A percentile compares a stretch with the other conserved stretches of the same genome.
Conservation (phyloP, 1,140 invertebrate genomes). For the Aphaenogaster ashmeadi region DNA sequence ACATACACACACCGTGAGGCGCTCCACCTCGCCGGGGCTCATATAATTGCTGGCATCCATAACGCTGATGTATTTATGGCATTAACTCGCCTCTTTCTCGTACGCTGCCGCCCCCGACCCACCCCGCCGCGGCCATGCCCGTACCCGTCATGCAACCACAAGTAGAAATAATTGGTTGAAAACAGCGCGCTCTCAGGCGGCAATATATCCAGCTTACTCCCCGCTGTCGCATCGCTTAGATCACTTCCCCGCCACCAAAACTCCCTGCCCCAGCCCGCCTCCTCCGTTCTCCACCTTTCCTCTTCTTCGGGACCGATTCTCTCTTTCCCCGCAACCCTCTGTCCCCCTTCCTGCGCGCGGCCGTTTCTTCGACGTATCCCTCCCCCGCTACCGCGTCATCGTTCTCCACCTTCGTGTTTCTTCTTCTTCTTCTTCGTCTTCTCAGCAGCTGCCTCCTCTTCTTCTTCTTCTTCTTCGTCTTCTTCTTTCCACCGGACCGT, state of each 20-base stretch:
- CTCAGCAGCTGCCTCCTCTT: conserved; percentile 35
- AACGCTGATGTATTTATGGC: conserved; percentile 87
- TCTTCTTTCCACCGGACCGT: conserved; percentile 29
- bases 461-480: conserved; percentile 32
- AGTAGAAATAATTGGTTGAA: conserved; percentile 87
- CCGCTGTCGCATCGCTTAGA: conserved; percentile 86
- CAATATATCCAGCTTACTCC: conserved; percentile 87
- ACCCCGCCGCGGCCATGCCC: conserved; percentile 76
- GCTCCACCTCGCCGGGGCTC: conserved; percentile 85
- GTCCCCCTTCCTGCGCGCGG: conserved; percentile 52
- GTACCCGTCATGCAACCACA: conserved; percentile 85
- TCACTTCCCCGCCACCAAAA: conserved; percentile 84
- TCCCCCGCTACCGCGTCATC: conserved; percentile 44
- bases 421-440: conserved; percentile 43
- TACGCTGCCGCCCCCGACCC: conserved; percentile 78
- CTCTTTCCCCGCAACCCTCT: conserved; percentile 37
- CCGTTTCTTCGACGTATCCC: conserved; percentile 55
- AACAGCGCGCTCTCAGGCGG: conserved; percentile 84
- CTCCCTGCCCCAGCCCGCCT: conserved; percentile 67
- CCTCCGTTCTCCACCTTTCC: conserved; percentile 63
- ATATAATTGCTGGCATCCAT: conserved; percentile 87
- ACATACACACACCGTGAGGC: conserved; percentile 72
- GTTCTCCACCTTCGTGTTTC: conserved; percentile 39
- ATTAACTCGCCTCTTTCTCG: conserved; percentile 86
- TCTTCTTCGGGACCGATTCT: conserved; percentile 72